phyloP scores from a whole-genome alignment of 2,113 vertebrate genomes.

The Carollia perspicillata region DNA sequence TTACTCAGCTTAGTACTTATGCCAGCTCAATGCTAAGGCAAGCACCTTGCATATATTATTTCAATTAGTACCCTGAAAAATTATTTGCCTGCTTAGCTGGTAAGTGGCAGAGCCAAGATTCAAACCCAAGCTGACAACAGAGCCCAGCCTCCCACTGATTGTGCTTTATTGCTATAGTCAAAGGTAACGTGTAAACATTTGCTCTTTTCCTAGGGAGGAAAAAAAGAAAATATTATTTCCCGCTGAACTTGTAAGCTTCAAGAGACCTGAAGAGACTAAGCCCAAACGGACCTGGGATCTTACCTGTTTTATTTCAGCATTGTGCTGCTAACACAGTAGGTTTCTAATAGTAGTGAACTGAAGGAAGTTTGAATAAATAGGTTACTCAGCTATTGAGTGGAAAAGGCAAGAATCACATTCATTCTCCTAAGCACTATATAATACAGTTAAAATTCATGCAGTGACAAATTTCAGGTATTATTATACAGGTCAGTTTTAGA shows the following conservation, averaged over 20 bases:
- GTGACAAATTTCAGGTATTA: background rate
- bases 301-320: background rate
- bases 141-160: background rate
- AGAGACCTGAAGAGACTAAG: slow-evolving; percentile 2
- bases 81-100: background rate
- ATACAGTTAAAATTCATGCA: background rate
- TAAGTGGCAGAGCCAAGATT: background rate
- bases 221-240: background rate
- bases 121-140: background rate
- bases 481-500: background rate
- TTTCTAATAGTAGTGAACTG: background rate
- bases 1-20: background rate
- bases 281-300: background rate
- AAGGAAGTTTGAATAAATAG: background rate
- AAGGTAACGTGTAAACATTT: background rate
- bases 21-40: background rate
- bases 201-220: background rate
- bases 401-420: background rate
- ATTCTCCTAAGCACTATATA: background rate
- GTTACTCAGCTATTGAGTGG: background rate
- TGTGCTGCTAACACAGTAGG: background rate
- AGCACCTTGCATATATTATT: background rate
- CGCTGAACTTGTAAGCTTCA: background rate
- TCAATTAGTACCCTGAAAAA: slow-evolving; percentile 21
- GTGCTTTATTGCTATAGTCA: background rate